Conservation (phyloP, 2,113 vertebrate genomes). For the Dendrocopos noguchii region DNA sequence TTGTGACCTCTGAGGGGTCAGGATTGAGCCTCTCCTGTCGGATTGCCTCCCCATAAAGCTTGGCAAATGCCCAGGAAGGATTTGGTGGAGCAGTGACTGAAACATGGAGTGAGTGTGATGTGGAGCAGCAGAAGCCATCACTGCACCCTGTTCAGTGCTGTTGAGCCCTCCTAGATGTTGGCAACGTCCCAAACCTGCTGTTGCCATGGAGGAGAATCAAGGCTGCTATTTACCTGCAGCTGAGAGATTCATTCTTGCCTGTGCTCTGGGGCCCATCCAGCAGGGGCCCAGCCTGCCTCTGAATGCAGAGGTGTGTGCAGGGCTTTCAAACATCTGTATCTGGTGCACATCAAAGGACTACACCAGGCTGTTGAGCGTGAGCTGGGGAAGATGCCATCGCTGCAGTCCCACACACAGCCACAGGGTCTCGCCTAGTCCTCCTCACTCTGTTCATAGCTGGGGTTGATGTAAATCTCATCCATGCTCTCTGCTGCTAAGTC, state of each 20-base stretch:
- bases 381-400: background rate
- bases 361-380: rapidly evolving
- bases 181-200: background rate
- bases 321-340: background rate
- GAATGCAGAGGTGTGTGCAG: background rate
- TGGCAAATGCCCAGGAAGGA: background rate
- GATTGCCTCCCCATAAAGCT: background rate
- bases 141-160: background rate
- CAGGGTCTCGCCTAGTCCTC: background rate
- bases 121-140: background rate
- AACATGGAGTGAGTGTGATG: background rate
- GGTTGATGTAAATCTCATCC: slow-evolving; percentile 47
- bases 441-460: background rate
- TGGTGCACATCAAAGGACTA: background rate
- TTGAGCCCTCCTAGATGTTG: background rate
- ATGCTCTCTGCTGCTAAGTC: slow-evolving; percentile 33
- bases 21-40: background rate
- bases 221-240: background rate
- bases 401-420: rapidly evolving
- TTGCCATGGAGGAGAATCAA: background rate
- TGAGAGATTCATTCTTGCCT: background rate
- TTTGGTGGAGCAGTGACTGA: background rate
- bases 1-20: background rate
- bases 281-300: background rate
- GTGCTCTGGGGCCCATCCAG: background rate